Percentiles rank a stretch among this genome's conserved stretches.
These are phyloP conservation scores for Brenthis daphne DNA, from an alignment of 2,888 invertebrate species.

Conservation along the genomic window DNA sequence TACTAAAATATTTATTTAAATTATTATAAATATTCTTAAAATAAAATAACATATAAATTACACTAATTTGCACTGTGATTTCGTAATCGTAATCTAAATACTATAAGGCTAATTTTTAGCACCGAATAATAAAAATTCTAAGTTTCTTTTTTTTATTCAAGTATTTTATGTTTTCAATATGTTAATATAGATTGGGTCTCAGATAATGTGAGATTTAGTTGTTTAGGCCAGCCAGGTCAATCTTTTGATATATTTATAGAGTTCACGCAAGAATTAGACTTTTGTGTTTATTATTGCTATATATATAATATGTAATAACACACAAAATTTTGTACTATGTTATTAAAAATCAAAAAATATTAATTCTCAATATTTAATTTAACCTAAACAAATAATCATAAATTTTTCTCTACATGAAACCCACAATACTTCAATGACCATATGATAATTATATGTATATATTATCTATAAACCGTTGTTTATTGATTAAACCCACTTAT, in stretches of 20 bases:
- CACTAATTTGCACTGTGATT: slow-evolving; percentile 9
- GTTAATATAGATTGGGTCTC: slow-evolving; percentile 11
- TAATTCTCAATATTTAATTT: too few species aligned
- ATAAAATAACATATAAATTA: slow-evolving; percentile 12
- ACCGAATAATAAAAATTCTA: slow-evolving; percentile 2
- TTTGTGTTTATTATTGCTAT: not conserved
- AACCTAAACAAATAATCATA: too few species aligned
- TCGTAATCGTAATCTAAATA: slow-evolving; percentile 12
- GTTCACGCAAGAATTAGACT: slow-evolving; percentile 1
- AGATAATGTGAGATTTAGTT: slow-evolving; percentile 15
- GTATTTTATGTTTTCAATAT: slow-evolving; percentile 10
- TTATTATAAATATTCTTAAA: not conserved
- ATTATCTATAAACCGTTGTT: slow-evolving; percentile 1
- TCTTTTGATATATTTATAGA: slow-evolving; percentile 10
- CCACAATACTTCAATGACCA: slow-evolving; percentile 8
- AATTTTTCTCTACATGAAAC: not conserved
- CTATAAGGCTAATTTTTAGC: slow-evolving; percentile 12
- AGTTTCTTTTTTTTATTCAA: slow-evolving; percentile 5
- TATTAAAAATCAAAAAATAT: too few species aligned
- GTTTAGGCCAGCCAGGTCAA: slow-evolving; percentile 5
- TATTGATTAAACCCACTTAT: slow-evolving; percentile 10
- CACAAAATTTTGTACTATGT: not conserved
- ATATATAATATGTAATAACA: not conserved
- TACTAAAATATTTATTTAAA: not conserved
- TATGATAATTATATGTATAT: slow-evolving; percentile 15